phyloP scores from a whole-genome alignment of 2,888 invertebrate genomes.

The Phyllotreta cruciferae region DNA sequence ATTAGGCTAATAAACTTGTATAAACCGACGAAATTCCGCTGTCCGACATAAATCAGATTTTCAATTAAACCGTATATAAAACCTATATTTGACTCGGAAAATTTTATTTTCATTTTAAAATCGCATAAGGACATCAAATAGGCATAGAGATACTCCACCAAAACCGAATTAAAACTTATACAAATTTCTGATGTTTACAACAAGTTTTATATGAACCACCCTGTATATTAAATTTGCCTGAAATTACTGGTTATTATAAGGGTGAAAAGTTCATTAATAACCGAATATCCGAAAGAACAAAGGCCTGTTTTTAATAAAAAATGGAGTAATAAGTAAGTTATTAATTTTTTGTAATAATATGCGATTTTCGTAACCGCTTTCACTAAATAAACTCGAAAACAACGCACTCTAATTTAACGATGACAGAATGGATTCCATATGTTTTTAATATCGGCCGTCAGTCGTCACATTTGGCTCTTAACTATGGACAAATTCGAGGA shows the following conservation, averaged over 20 bases:
- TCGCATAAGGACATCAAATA: conserved; percentile 21
- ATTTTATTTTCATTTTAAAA: conserved; percentile 45
- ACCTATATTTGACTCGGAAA: conserved; percentile 49
- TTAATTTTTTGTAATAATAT: neutral
- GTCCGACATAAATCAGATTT: conserved; percentile 46
- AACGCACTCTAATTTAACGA: conserved; percentile 33
- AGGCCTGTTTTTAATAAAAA: too few species aligned
- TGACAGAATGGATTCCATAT: conserved; percentile 44
- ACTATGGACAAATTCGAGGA: conserved; percentile 33
- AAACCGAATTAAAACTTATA: conserved; percentile 25
- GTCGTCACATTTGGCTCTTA: conserved; percentile 33
- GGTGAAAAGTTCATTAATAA: too few species aligned
- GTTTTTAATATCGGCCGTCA: conserved; percentile 39
- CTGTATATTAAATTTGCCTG: too few species aligned
- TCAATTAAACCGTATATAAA: conserved; percentile 47
- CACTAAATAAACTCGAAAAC: conserved; percentile 14
- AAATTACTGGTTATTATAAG: too few species aligned
- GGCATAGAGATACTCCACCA: conserved; percentile 3
- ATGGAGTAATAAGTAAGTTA: too few species aligned
- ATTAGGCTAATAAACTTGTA: conserved; percentile 25
- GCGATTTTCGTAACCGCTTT: neutral
- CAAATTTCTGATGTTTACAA: too few species aligned
- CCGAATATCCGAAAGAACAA: too few species aligned
- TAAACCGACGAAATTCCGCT: conserved; percentile 37
- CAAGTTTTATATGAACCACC: too few species aligned